Evolutionary conservation across 2,113 vertebrate genomes (phyloP).

Genomic region (Lophius piscatorius): DNA sequence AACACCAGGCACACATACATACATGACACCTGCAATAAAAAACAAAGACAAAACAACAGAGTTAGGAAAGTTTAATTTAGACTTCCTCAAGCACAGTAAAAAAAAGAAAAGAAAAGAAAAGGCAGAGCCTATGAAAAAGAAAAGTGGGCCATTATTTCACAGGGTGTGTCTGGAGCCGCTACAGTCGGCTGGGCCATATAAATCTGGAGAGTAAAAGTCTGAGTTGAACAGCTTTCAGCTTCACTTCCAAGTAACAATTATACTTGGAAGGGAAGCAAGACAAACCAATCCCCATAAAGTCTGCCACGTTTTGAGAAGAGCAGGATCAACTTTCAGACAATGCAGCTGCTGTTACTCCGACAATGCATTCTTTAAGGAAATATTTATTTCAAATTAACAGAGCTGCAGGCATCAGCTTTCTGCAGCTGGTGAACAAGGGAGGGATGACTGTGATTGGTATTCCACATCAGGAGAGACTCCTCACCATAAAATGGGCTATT

Average conservation of each 20-base stretch:
- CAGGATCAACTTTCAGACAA: background rate
- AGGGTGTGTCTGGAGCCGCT: background rate
- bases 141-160: background rate
- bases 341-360: background rate
- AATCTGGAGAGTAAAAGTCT: conserved; percentile 22
- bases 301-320: background rate
- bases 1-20: conserved; percentile 81
- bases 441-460: background rate
- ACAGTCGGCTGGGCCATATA: background rate
- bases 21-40: conserved; percentile 85
- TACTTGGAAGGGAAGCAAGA: background rate
- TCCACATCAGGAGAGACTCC: background rate
- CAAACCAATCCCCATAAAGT: background rate
- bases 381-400: background rate
- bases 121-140: background rate
- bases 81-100: too few species aligned
- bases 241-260: background rate
- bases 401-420: background rate
- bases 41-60: background rate
- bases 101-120: too few species aligned
- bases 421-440: conserved; percentile 8
- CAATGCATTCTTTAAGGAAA: conserved; percentile 8
- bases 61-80: background rate
- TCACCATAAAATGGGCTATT: conserved; percentile 5
- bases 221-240: background rate